Conservation (phyloP, 2,888 invertebrate genomes). For the Drosophila leonis region DNA sequence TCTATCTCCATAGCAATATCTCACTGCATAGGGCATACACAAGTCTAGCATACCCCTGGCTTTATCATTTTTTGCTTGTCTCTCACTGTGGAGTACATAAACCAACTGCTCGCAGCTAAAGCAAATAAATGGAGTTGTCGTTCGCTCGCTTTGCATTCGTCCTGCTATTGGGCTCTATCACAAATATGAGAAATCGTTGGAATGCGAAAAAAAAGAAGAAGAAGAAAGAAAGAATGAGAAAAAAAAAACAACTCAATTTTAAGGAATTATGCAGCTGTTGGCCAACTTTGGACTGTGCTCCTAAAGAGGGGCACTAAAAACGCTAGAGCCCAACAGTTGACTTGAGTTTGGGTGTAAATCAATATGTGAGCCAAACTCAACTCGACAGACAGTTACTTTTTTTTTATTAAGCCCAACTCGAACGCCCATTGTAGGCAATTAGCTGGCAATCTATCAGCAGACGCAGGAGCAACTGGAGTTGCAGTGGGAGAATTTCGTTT, state of each 20-base stretch:
- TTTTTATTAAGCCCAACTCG: slow-evolving; percentile 24
- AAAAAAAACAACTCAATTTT: slow-evolving; percentile 63
- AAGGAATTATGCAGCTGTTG: slow-evolving; percentile 32
- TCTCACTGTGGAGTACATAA: slow-evolving; percentile 53
- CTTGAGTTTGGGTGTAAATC: slow-evolving; percentile 4
- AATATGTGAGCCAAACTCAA: slow-evolving; percentile 25
- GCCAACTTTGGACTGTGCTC: slow-evolving; percentile 7
- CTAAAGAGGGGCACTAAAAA: neutral
- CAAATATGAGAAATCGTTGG: slow-evolving; percentile 56
- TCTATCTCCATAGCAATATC: neutral
- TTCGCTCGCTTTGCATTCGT: slow-evolving; percentile 64
- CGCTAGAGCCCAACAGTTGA: neutral
- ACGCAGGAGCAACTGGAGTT: neutral
- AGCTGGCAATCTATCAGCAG: slow-evolving; percentile 51
- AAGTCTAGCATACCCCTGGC: neutral
- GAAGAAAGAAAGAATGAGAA: slow-evolving; percentile 1
- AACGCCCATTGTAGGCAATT: slow-evolving; percentile 56
- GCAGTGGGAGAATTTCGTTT: neutral
- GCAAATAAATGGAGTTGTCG: slow-evolving; percentile 71
- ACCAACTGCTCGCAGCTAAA: slow-evolving; percentile 54
- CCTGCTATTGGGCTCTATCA: slow-evolving; percentile 56
- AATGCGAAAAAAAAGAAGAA: slow-evolving; percentile 38
- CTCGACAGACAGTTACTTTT: slow-evolving; percentile 28
- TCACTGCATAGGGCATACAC: slow-evolving; percentile 19
- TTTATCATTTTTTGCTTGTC: slow-evolving; percentile 5